Conservation (phyloP, 2,888 invertebrate species). For the Cordylochernes scorpioides region DNA sequence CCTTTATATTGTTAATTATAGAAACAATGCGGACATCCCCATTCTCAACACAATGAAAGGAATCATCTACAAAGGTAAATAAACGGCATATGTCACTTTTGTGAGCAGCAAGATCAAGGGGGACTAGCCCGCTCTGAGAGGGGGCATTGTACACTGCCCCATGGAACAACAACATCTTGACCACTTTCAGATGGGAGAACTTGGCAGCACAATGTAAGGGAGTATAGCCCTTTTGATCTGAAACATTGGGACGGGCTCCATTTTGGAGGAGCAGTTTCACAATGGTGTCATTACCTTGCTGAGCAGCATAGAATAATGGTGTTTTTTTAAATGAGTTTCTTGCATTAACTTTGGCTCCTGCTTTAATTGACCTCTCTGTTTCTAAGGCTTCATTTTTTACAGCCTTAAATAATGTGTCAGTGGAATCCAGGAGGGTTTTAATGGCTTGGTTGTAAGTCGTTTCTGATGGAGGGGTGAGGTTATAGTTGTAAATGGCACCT, state of each 20-base stretch:
- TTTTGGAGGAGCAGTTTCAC: constrained; percentile 3
- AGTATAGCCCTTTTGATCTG: constrained; percentile 1
- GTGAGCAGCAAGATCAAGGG: constrained; percentile 1
- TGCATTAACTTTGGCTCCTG: constrained; percentile 4
- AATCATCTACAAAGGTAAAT: constrained; percentile 1
- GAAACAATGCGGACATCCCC: neutral
- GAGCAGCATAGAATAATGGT: constrained; percentile 4
- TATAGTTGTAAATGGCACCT: constrained; percentile 1
- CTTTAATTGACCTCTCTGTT: neutral
- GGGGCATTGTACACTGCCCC: constrained; percentile 2
- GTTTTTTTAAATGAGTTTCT: neutral
- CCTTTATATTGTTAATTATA: neutral
- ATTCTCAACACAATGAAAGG: constrained; percentile 3
- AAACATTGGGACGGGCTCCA: constrained; percentile 3
- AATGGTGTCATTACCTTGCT: constrained; percentile 3
- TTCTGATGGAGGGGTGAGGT: neutral
- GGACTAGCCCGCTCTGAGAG: neutral
- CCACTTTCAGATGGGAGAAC: neutral
- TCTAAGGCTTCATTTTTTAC: constrained; percentile 1
- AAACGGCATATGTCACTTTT: neutral
- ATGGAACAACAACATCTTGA: constrained; percentile 1
- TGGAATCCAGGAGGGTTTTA: neutral
- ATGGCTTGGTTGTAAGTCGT: neutral
- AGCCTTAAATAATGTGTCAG: constrained; percentile 3
- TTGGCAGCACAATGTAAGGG: constrained; percentile 6